Conservation (phyloP, 2,113 vertebrate genomes). For the Oreotragus oreotragus region DNA sequence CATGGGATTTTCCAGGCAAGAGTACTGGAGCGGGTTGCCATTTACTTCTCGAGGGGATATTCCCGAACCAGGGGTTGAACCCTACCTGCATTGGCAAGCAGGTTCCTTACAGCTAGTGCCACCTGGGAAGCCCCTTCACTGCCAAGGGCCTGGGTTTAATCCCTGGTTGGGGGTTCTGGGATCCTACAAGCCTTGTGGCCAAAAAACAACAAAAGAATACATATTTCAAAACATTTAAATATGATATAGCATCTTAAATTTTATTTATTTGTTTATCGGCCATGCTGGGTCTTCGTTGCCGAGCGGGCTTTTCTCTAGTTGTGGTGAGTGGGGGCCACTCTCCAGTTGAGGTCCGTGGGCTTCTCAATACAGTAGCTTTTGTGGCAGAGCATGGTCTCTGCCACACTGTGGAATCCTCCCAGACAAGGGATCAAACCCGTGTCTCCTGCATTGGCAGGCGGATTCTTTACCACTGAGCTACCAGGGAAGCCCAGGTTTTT, state of each 20-base stretch:
- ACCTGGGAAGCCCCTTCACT: not conserved
- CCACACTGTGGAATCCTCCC: not conserved
- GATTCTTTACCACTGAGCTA: not conserved
- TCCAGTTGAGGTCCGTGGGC: not conserved
- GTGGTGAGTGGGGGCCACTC: not conserved
- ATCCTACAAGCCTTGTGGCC: not conserved
- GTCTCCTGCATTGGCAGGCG: not conserved
- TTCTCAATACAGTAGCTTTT: not conserved
- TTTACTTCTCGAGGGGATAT: not conserved
- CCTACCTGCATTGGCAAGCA: not conserved
- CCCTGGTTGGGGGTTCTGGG: not conserved
- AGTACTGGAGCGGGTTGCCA: not conserved
- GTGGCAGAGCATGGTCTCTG: not conserved
- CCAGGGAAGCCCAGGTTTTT: not conserved
- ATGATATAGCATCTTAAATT: not conserved
- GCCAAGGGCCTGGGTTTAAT: not conserved
- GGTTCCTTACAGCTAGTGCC: not conserved
- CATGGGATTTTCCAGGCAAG: not conserved
- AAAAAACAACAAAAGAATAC: not conserved
- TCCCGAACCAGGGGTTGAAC: not conserved
- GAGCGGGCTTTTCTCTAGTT: not conserved
- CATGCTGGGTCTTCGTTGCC: not conserved
- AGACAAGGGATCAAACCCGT: not conserved
- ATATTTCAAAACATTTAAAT: not conserved
- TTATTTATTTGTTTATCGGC: not conserved